Evolutionary conservation across 2,797 vertebrate species (phyloP).

Genomic region (Sarcophilus harrisii): DNA sequence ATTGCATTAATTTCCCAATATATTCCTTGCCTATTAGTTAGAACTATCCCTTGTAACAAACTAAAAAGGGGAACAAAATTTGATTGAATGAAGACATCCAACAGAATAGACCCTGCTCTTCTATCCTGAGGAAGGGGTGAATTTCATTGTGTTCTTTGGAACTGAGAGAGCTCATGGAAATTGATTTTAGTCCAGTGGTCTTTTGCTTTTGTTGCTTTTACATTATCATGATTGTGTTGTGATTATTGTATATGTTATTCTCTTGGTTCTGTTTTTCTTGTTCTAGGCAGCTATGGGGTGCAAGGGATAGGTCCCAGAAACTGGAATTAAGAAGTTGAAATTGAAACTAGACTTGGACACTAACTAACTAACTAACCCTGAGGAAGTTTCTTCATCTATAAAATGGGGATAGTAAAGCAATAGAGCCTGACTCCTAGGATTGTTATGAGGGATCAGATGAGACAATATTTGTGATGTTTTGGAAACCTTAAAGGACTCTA

Average conservation of each 20-base stretch:
- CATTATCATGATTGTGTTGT: not conserved
- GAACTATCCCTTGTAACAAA: not conserved
- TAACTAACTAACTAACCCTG: not conserved
- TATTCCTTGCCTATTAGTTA: not conserved
- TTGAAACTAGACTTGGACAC: not conserved
- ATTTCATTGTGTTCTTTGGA: not conserved
- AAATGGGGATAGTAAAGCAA: not conserved
- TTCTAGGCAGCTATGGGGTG: no score
- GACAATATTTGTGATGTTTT: not conserved
- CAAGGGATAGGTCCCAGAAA: no score
- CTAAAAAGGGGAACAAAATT: not conserved
- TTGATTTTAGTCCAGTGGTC: not conserved
- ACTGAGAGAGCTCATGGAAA: not conserved
- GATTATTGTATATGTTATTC: no score
- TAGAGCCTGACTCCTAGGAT: not conserved
- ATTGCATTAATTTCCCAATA: not conserved
- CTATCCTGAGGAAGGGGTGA: not conserved
- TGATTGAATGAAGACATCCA: not conserved
- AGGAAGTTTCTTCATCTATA: not conserved
- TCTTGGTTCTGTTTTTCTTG: no score
- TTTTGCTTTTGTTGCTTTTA: not conserved
- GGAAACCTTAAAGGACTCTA: not conserved
- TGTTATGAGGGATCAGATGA: not conserved
- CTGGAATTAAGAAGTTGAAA: not conserved
- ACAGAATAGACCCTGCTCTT: not conserved